A percentile compares a stretch with the other conserved stretches of the same genome.
Conservation (phyloP, 2,113 vertebrate genomes). For the Peucedramus taeniatus region DNA sequence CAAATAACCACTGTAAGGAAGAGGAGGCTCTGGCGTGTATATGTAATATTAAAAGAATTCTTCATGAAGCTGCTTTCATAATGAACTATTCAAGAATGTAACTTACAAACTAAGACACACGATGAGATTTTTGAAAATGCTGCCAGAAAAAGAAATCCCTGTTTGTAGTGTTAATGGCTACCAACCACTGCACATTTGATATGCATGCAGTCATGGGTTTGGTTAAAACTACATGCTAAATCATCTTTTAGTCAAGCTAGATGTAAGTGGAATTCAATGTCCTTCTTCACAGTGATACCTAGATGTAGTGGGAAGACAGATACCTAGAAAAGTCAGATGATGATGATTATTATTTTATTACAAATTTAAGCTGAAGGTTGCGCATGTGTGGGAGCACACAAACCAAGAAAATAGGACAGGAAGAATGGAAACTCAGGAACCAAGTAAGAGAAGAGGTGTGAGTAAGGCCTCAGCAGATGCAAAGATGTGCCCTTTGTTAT, state of each 20-base stretch:
- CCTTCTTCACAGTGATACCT: neutral
- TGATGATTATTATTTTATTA: neutral
- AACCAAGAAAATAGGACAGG: neutral
- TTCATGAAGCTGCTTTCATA: neutral
- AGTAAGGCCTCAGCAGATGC: neutral
- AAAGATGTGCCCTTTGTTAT: neutral
- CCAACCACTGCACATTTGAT: neutral
- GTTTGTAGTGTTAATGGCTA: neutral
- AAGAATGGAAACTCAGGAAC: neutral
- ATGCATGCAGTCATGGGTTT: rapidly evolving
- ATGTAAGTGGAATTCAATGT: neutral
- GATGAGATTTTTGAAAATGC: neutral
- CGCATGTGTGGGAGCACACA: neutral
- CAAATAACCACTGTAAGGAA: neutral
- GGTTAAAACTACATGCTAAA: neutral
- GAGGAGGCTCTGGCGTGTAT: neutral
- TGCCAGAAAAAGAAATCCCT: neutral
- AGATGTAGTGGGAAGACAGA: neutral
- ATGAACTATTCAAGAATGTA: neutral
- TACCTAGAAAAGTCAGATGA: neutral
- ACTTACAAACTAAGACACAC: neutral
- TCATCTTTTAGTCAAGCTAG: neutral
- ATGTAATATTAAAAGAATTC: neutral
- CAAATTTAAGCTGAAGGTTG: neutral
- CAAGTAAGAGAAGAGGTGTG: neutral